Evolutionary conservation across 1,140 invertebrate species (phyloP), one percentile per base, ranked within the genome.

Genomic region (Cylas formicarius): DNA sequence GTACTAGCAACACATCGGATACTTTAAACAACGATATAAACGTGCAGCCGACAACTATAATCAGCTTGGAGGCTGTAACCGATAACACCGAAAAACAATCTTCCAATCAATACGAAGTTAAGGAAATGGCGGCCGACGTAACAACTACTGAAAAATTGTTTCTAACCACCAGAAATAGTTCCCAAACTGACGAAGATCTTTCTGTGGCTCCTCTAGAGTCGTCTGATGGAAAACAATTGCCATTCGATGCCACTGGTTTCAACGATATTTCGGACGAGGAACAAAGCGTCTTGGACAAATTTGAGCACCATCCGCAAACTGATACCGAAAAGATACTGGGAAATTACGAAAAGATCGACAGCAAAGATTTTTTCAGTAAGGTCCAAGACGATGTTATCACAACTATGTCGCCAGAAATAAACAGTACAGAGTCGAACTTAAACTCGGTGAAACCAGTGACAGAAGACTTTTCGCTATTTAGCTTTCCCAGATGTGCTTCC

Each of bases 401-500:
- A 4, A 39, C 26, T 2, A 20, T 6, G 18, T 6, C 5, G 8
- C 18, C 23, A 17, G 33, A 46, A 13, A 21, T 40, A 31, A 7
- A 4, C 13, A 38, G 23, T 9, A 35, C 32, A 26, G 19, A 27
- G 13, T 22, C 39, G 17, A 20, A 23, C 19, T 16, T 23, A 17
- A 49, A 42, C 21, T 50, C 48, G n/a, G 49, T 56, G 4, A 63
- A 56, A 45, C 60, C 58, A 13, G 58, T 61, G 4, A 56, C 58
- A 9, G 61, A 63, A 54, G 58, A 55, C 27, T 61, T 52, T 40
- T 36, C 31, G 9, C 31, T 63, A 13, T 45, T 37, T 2, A 57
- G 65, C 8, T 72, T 72, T 33, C 71, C 73, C 1, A 73, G 73
- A 58, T 78, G 76, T 53, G 66, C 67, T 27, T 56, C 67, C 34